Percentiles rank a stretch among this genome's conserved stretches.
Conservation (phyloP, 30 jellyfish, hydroid and myxozoan species). For the Rhopilema esculentum region DNA sequence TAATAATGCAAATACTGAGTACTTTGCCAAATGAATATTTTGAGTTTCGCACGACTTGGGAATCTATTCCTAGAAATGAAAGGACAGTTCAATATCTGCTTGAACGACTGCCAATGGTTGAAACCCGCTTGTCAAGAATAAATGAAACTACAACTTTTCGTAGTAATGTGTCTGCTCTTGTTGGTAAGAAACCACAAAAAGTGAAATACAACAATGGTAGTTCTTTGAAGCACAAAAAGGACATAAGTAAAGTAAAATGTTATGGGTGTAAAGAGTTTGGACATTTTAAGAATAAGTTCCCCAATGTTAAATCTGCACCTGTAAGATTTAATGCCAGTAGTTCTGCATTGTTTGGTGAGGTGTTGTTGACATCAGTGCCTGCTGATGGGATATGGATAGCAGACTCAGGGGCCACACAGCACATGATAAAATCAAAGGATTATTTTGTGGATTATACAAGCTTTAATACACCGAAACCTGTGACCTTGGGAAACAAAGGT, state of each 20-base stretch:
- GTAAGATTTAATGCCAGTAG: conserved; percentile 15
- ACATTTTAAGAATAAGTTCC: conserved; percentile 28
- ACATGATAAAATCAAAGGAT: conserved; percentile 44
- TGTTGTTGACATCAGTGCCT: conserved; percentile 54
- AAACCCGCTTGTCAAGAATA: conserved; percentile 40
- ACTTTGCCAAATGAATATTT: conserved; percentile 40
- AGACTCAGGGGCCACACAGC: conserved; percentile 55
- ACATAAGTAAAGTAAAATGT: conserved; percentile 21
- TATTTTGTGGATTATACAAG: conserved; percentile 26
- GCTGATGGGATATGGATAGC: conserved; percentile 39
- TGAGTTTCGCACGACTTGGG: conserved; percentile 35
- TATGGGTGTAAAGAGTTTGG: conserved; percentile 47
- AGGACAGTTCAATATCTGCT: conserved; percentile 43
- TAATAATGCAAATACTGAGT: conserved; percentile 38
- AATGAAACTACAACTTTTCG: conserved; percentile 28
- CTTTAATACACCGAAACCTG: conserved; percentile 35
- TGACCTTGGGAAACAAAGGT: conserved; percentile 40
- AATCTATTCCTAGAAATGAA: conserved; percentile 23
- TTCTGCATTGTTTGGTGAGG: too few species aligned
- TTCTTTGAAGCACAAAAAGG: conserved; percentile 32
- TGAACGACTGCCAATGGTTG: conserved; percentile 50
- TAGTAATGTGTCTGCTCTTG: conserved; percentile 41
- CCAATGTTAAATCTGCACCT: conserved; percentile 40
- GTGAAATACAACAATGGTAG: conserved; percentile 26
- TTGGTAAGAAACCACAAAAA: conserved; percentile 38